Evolutionary conservation across 2,797 vertebrate genomes (phyloP), one percentile per base, ranked within the genome.

Genomic region (Okamejei kenojei): DNA sequence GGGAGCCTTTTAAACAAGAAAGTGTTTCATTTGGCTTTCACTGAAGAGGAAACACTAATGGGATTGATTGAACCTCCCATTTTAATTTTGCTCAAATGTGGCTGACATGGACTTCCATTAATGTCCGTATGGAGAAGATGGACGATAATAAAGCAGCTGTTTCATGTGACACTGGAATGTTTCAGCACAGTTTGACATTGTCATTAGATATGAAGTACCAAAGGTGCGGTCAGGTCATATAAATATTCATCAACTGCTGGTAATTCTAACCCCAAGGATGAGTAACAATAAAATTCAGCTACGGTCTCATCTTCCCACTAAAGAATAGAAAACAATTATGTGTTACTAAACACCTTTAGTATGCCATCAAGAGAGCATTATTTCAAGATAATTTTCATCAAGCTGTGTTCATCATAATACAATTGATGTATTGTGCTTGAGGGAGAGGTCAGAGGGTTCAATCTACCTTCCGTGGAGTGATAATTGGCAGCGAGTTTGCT

Each of bases 341-440:
- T 19, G 29, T 88, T 65, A 35, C n/a, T 65, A 10, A 65, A 88
- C n/a, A 32, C 29, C 65, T 61, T 32, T 32, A 63, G 15, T n/a
- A 65, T 35, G 84, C 61, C n/a, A 32, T 88, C 65, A 32, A n/a
- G 61, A 65, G 61, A 68, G 61, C 15, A 63, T 88, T 88, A 88
- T n/a, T 88, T 29, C 61, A 88, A 88, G 19, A 88, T 88, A 88
- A 88, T 88, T n/a, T 68, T 88, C 17, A 32, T 88, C 58, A 15
- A 32, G 61, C 84, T n/a, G 35, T 35, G 61, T 65, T 88, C 61
- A 65, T 88, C 32, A 63, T 63, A 29, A 35, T 61, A 63, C 29
- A 10, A 5, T 61, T 35, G 26, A 19, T 3, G 21, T 29, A 17
- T 86, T 63, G 61, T 35, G 17, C 82, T 32, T 35, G 61, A 32